Conservation (phyloP, 2,888 invertebrate genomes). For the Lasioglossum calceatum region DNA sequence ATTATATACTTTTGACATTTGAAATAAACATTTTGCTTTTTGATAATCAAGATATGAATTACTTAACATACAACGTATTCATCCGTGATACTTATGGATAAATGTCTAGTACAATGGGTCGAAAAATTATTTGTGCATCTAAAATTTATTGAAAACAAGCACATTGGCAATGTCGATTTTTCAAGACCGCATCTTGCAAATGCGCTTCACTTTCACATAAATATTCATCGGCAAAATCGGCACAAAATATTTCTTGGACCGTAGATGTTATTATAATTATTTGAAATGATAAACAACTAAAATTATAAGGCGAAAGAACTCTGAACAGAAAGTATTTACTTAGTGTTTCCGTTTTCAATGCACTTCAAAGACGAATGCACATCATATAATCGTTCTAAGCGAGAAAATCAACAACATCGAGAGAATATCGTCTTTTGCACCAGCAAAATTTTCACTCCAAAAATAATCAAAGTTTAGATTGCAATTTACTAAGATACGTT, state of each 20-base stretch:
- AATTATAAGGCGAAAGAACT: constrained; percentile 20
- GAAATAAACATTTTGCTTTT: constrained; percentile 60
- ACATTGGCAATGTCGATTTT: not conserved
- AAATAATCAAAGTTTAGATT: constrained; percentile 29
- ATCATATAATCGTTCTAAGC: constrained; percentile 22
- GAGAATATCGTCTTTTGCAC: constrained; percentile 12
- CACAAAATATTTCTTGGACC: not conserved
- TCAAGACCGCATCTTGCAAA: not conserved
- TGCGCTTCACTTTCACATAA: not conserved
- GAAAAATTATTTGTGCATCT: not conserved
- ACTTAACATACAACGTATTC: constrained; percentile 46
- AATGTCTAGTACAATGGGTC: not conserved
- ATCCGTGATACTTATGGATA: constrained; percentile 18
- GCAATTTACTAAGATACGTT: too few relatives aligned
- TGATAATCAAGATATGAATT: constrained; percentile 44
- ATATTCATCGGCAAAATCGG: not conserved
- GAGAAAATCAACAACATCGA: constrained; percentile 18
- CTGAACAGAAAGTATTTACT: constrained; percentile 25
- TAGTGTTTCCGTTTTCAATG: constrained; percentile 45
- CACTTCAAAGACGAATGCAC: constrained; percentile 57
- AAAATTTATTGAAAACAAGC: not conserved
- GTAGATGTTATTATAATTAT: constrained; percentile 30
- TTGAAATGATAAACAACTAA: constrained; percentile 39
- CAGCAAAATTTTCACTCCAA: constrained; percentile 14
- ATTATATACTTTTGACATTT: constrained; percentile 67